phyloP scores from a whole-genome alignment of 1,140 invertebrate genomes.

The Gerris buenoi region DNA sequence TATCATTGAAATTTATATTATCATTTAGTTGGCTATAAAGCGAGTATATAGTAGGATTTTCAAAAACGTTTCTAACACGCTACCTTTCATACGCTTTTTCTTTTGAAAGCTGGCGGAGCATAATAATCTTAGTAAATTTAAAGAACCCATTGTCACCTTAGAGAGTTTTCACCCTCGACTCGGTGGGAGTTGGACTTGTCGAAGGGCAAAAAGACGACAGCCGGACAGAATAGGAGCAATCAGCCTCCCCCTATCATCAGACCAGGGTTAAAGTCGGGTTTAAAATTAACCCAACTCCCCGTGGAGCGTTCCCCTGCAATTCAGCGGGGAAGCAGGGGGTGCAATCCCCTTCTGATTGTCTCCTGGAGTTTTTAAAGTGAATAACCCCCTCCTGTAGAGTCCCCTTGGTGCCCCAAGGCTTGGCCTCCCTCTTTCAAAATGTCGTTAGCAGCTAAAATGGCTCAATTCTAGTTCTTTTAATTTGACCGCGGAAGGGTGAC shows the following conservation, averaged over 20 bases:
- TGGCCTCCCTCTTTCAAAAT: neutral
- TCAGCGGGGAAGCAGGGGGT: neutral
- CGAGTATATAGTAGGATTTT: too few relatives aligned
- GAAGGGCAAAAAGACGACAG: neutral
- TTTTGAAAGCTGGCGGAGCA: neutral
- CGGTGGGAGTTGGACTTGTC: neutral
- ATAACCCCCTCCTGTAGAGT: neutral
- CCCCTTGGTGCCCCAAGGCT: neutral
- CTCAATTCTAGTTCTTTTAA: neutral
- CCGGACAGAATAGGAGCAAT: neutral
- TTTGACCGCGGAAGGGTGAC: neutral
- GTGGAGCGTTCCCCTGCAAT: neutral
- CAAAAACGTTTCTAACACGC: too few relatives aligned
- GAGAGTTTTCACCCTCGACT: neutral
- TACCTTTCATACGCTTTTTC: neutral
- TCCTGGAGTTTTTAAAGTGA: neutral
- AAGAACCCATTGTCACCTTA: neutral
- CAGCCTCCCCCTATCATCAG: neutral
- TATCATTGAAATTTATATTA: too few relatives aligned
- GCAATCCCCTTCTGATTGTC: neutral
- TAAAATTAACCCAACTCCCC: neutral
- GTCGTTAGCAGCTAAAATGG: neutral
- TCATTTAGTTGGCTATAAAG: too few relatives aligned
- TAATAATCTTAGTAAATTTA: neutral
- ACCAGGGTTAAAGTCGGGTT: neutral